Evolutionary conservation across 2,797 vertebrate genomes (phyloP), one percentile per base, ranked within the genome.

Genomic region (Meriones psammophilus): DNA sequence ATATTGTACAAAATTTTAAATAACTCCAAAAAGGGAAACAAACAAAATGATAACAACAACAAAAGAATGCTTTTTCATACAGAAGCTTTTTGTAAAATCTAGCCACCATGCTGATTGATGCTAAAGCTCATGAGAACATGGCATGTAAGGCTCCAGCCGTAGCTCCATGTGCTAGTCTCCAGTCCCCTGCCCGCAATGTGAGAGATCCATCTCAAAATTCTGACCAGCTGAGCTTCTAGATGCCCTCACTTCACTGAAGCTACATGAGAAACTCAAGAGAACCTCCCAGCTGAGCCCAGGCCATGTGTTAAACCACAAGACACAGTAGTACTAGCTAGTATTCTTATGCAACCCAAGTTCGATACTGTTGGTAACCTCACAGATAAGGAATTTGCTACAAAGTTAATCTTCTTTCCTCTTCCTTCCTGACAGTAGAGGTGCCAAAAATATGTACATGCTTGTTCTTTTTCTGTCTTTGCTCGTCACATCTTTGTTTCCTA

Each of bases 361-460:
- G 28, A 26, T 24, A 28, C 22, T 77, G 8, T 39, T 76, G 64
- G 66, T 88, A 28, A 36, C 36, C 12, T 62, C 13, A 62, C 4
- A 85, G 88, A 56, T 46, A 42, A 88, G 86, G 36, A 90, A 66
- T 42, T 1, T 36, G 26, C 83, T 46, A 71, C 26, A 78, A 76
- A 56, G 17, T 62, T 88, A 30, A 64, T 24, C 33, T 33, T 24
- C 33, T 33, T 87, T 83, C n/a, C 58, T 83, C 66, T 96, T 95
- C 66, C 46, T 88, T 95, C 84, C 33, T 94, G 77, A 62, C 36
- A 46, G 90, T 42, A n/a, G 26, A 81, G n/a, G 18, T 93, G 26
- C 76, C 78, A 78, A 89, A 89, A 90, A 77, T 90, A 95, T 64
- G 78, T 0, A 78, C 3, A 3, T 64, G 64, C 30, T 86, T 94